Base-by-base conservation (phyloP, 2,888 invertebrate species). In the Agonopterix subpropinquella region DNA sequence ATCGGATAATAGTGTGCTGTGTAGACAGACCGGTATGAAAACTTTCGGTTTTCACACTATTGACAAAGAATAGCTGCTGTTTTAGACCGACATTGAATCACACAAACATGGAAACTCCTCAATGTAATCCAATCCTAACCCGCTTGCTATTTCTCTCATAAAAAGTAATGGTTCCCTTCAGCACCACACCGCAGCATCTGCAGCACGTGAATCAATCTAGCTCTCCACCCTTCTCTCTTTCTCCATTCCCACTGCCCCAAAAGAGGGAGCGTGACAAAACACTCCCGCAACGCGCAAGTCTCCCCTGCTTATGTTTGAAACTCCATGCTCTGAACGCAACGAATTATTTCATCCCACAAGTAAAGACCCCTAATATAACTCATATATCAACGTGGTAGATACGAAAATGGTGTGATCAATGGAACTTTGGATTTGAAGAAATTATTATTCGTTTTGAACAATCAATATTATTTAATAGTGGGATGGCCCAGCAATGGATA, bases 151-250 rank as follows among this genome's bases (percentile, higher is more conserved):
- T 28, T 5, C 28, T 28, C 28, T 7, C 28, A 28, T 28, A 28
- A n/a, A 9, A 39, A 39, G 39, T n/a, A 13, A 43, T 50, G 53
- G 44, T 50, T 49, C 53, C 41, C 11, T 53, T 11, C 36, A 39
- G 39, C 45, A 48, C 47, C 9, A 18, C 41, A 9, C 15, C 53
- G 28, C 53, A 53, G 53, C 50, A 50, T 53, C 50, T 76, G 81
- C 78, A 80, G 70, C 75, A 70, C 66, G 73, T 77, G 80, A 79
- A 82, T 77, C 71, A 77, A 80, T 80, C 72, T 67, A 59, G 57
- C 54, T 10, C 48, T 37, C 54, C 47, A 45, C 51, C 57, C 76
- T 76, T 72, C 76, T 53, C 54, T 80, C 70, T 18, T 68, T 56
- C 70, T 15, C 52, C 7, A 28, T 28, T 52, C 54, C 52, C 52